Conservation (phyloP, 2,888 invertebrate genomes). For the Vesta saturnalis region DNA sequence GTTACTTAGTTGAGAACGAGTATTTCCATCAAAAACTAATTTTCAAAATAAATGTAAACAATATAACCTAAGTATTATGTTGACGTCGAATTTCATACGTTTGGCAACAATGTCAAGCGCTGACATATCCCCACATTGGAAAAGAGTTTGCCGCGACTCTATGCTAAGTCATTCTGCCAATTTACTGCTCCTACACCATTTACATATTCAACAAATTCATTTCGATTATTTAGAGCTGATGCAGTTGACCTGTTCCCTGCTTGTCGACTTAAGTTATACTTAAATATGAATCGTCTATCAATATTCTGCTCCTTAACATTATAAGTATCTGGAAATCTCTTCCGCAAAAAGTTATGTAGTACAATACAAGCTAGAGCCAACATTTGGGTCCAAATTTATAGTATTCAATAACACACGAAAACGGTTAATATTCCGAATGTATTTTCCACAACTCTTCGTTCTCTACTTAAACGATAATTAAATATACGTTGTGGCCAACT, state of each 20-base stretch:
- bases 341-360: background rate
- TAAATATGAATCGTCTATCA: constrained; percentile 4
- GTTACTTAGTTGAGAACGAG: too few species aligned
- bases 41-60: too few species aligned
- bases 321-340: background rate
- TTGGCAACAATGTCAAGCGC: too few species aligned
- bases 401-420: constrained; percentile 15
- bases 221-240: too few species aligned
- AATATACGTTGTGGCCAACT: constrained; percentile 9
- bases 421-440: constrained; percentile 18
- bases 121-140: too few species aligned
- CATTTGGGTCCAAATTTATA: background rate
- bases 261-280: too few species aligned
- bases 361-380: constrained; percentile 1
- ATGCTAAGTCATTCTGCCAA: constrained; percentile 8
- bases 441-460: constrained; percentile 20
- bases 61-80: too few species aligned
- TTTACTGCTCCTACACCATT: background rate
- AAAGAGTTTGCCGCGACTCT: too few species aligned
- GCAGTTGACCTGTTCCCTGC: too few species aligned
- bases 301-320: background rate
- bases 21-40: too few species aligned
- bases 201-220: too few species aligned
- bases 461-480: constrained; percentile 19
- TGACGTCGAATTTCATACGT: too few species aligned